phyloP scores from a whole-genome alignment of 2,797 vertebrate species.

The Sardinella longiceps region DNA sequence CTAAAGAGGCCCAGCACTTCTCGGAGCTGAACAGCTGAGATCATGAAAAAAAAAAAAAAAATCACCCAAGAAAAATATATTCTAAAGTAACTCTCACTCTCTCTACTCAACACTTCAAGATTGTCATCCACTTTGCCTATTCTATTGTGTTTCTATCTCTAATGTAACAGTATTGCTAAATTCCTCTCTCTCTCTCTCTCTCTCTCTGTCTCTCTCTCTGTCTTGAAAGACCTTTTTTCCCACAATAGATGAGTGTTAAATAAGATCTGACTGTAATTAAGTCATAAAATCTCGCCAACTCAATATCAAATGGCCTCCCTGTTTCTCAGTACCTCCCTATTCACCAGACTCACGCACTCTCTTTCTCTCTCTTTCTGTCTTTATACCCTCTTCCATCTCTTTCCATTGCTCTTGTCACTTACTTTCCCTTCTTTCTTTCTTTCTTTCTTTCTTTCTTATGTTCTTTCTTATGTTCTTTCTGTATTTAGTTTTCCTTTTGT shows the following conservation, averaged over 20 bases:
- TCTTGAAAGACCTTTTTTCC: neutral
- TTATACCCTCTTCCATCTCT: neutral
- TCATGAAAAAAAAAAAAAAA: slow-evolving; percentile 37
- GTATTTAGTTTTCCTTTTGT: too few species aligned
- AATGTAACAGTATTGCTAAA: too few species aligned
- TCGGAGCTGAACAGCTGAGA: slow-evolving; percentile 52
- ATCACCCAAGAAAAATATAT: neutral
- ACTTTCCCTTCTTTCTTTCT: slow-evolving; percentile 5
- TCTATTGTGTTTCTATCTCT: neutral
- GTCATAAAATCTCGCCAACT: neutral
- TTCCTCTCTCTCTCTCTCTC: neutral
- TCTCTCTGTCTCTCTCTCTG: neutral
- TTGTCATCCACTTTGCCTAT: too few species aligned
- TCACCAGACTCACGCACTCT: neutral
- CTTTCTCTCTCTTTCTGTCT: neutral
- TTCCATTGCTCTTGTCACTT: neutral
- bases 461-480: neutral
- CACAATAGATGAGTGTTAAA: neutral
- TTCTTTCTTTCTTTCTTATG: neutral
- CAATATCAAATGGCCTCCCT: neutral
- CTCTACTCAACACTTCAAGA: neutral
- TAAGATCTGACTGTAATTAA: neutral
- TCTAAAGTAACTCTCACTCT: neutral
- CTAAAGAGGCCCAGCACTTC: slow-evolving; percentile 44
- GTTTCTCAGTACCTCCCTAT: neutral